Percentiles rank a stretch among this genome's conserved stretches.
Conservation (phyloP, 2,113 vertebrate species). For the Malurus melanocephalus region DNA sequence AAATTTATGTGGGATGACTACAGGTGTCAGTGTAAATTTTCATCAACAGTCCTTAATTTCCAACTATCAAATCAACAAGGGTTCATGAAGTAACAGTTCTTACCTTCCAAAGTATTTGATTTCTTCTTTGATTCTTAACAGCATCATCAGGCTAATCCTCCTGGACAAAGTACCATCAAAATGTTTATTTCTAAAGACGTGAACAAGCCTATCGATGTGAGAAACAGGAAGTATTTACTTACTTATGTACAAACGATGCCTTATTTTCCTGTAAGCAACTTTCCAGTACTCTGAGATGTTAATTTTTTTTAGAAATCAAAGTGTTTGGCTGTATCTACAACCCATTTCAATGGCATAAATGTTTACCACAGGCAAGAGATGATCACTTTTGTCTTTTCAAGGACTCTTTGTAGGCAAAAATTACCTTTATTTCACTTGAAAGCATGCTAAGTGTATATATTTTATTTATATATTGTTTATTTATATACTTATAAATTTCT, state of each 20-base stretch:
- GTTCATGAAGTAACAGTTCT: neutral
- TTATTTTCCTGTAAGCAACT: slow-evolving; percentile 15
- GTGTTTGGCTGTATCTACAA: neutral
- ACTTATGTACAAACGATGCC: neutral
- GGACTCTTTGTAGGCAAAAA: neutral
- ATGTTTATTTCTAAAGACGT: neutral
- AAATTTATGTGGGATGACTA: neutral
- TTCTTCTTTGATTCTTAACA: neutral
- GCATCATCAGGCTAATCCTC: neutral
- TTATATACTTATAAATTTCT: no score
- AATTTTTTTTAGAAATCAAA: slow-evolving; percentile 4
- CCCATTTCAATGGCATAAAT: neutral
- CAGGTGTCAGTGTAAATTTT: neutral
- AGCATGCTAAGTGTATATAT: neutral
- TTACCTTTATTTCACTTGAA: neutral
- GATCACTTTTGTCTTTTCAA: neutral
- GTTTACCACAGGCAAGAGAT: neutral
- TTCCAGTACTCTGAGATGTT: neutral
- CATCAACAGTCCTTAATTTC: neutral
- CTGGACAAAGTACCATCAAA: neutral
- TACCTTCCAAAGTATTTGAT: neutral
- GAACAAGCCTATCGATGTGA: neutral
- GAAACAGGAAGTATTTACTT: neutral
- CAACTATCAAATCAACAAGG: neutral
- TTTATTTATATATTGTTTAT: neutral